Evolutionary conservation across 2,797 vertebrate species (phyloP), one percentile per base, ranked within the genome.

Genomic region (Rhinella marina): DNA sequence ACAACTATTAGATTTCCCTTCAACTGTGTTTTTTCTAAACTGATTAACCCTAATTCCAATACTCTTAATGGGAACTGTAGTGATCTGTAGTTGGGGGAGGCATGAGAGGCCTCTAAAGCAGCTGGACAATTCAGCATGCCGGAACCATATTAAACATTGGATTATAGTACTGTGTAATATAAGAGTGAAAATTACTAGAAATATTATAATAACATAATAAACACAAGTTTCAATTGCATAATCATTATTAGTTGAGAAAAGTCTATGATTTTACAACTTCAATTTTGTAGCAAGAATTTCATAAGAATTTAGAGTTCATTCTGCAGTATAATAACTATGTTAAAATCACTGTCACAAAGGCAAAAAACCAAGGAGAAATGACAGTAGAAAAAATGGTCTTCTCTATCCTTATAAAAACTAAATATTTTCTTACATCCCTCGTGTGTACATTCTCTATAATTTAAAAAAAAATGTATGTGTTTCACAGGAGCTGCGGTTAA

Each of bases 401-500:
- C 56, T 73, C 56, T 19, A 59, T 73, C 70, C 66, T 32, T 57
- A 29, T 32, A 59, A 61, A 54, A 82, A 52, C 11, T 50, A 21
- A 83, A 83, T 64, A 72, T 77, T 75, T 73, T 84, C 68, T 62
- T 85, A 25, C 52, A 29, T 54, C 73, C 27, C 16, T 75, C 32
- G 21, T 84, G 82, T 73, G 68, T 84, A 75, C 23, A 75, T 13
- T 32, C 27, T 70, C 23, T 84, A 57, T 86, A 86, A 86, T 78
- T 77, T 81, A 29, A 54, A 83, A 82, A 76, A 87, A 77, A 78
- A 41, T 8, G 56, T 59, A 29, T n/a, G 29, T 62, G 56, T 81
- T 87, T 73, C 23, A 27, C 21, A 75, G 27, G 32, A 84, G 90
- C 91, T 86, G 70, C 92, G 90, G 6, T 52, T 41, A 50, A 70